Evolutionary conservation across 2,797 vertebrate species (phyloP), one percentile per base, ranked within the genome.

Genomic region (Gephyroberyx darwinii): DNA sequence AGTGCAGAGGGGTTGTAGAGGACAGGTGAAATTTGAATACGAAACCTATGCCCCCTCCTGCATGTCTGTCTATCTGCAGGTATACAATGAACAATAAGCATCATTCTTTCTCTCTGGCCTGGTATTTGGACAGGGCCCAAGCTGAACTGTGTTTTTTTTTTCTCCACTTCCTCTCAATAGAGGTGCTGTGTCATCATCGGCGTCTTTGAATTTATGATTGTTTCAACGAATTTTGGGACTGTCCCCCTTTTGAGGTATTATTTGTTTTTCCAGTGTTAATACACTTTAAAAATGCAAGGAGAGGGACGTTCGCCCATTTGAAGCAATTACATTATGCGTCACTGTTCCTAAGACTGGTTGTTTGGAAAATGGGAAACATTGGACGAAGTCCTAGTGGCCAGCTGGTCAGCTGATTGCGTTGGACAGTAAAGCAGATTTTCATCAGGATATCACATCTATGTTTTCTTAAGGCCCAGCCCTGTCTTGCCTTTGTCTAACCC

Each of bases 51-150:
- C 70, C 56, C 79, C 76, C 58, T 65, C 68, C 68, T 33, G 50
- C 26, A 20, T 61, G 75, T 80, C 71, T 61, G 60, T 77, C 70
- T 66, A 35, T 85, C 77, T 69, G 73, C 88, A 86, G 81, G 81
- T 86, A 75, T 68, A 83, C 82, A 82, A 72, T 79, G 83, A 75
- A 89, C 88, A 89, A 86, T 82, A 81, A 78, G 77, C 69, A 76
- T 71, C 84, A 85, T 89, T 89, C 83, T 86, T 72, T 71, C 65
- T 71, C 68, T 48, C 56, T 7, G 61, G 59, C 64, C 66, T 77
- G 81, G 86, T 85, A 88, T 88, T 85, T 81, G 81, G 69, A 61
- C 1, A 2, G 1, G 8, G 10, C 62, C 75, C 78, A 79, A 61
- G 30, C 31, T 58, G 48, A 74, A 26, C 26, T 26, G 33, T 58